Evolutionary conservation across 2,113 vertebrate genomes (phyloP).

Genomic region (Campylomormyrus numenius): DNA sequence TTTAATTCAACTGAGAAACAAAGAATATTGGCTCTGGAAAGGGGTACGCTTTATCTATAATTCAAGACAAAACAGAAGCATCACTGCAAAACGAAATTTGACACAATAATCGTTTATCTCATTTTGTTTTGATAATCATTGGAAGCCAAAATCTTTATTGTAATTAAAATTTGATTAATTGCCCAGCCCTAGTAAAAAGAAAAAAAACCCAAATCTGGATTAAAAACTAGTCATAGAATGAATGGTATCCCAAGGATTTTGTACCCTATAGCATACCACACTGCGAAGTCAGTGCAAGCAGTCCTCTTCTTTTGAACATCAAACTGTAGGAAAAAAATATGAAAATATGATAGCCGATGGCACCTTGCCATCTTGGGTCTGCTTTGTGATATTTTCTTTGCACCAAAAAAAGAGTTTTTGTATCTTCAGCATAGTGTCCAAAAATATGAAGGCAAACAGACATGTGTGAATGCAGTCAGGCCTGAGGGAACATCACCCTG

Average conservation of each 20-base stretch:
- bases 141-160: not conserved
- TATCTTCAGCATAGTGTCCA: not conserved
- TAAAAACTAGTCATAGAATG: not conserved
- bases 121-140: not conserved
- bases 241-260: not conserved
- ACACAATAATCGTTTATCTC: not conserved
- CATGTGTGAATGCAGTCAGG: not conserved
- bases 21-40: not conserved
- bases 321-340: not conserved
- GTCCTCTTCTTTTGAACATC: not conserved
- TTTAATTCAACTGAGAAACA: not conserved
- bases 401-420: not conserved
- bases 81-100: not conserved
- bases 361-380: not conserved
- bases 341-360: not conserved
- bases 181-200: not conserved
- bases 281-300: not conserved
- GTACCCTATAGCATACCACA: not conserved
- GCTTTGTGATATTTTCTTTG: not conserved
- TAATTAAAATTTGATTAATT: not conserved
- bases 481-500: not conserved
- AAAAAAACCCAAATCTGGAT: not conserved
- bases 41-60: not conserved
- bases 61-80: not conserved
- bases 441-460: not conserved